Base-by-base conservation (phyloP, 2,113 vertebrate genomes). In the Brachyhypopomus gauderio region DNA sequence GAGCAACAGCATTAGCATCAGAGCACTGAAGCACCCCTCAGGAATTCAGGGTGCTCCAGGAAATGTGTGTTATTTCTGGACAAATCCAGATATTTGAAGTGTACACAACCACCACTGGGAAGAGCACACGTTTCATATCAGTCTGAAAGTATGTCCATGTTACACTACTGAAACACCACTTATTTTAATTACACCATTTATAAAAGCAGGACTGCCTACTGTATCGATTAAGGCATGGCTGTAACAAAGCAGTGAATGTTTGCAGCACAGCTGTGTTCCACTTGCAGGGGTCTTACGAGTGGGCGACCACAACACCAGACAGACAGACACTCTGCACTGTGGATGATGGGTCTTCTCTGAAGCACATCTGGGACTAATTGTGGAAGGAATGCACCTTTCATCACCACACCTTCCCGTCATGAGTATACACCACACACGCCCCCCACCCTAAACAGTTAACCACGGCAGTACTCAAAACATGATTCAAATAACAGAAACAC, bases 281-380 rank as follows among this genome's bases (percentile, higher is more conserved):
- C 11, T 23, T 7, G 8, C 12, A 64, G 62, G 62, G 17, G 58
- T 64, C 23, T 67, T 22, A 36, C 36, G 64, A n/a, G n/a, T 60
- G 19, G n/a, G 58, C 19, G n/a, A 60, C 58, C 3, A 60, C n/a
- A 60, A n/a, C 19, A 22, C 20, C 20, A 60, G 58, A 58, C 5
- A 58, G 20, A 60, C 20, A 34, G 67, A 52, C 9, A 38, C 0
- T 78, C 52, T 34, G 38, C 75, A 70, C 16, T 0, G 45, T 14
- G 45, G 45, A 52, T 12, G 12, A 78, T 6, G 27, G 36, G 36
- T 45, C 17, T 69, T 59, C 30, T 71, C 59, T 67, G 19, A 41
- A 74, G 34, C 75, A 85, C 89, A 93, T 90, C 90, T 91, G 89
- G 88, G 81, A 58, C 77, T 88, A 87, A 90, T 90, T 77, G 85